These are phyloP conservation scores for Ranitomeya variabilis DNA, from an alignment of 2,113 vertebrate genomes.

Conservation along the genomic window DNA sequence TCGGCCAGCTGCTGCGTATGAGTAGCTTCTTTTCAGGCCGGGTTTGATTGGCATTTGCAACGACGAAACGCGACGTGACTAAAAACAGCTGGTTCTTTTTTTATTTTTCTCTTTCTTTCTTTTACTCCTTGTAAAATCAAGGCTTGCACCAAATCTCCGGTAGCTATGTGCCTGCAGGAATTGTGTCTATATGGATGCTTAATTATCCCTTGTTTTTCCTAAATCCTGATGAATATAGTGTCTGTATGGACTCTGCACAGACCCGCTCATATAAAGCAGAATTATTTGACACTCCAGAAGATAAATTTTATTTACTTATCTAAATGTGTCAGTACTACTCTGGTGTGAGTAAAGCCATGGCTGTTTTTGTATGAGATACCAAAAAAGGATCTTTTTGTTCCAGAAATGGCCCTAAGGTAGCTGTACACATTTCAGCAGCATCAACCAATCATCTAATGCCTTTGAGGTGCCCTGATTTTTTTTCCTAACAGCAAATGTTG, in stretches of 20 bases:
- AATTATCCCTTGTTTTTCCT: background rate
- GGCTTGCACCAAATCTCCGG: background rate
- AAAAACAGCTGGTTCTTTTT: conserved; percentile 8
- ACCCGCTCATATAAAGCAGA: background rate
- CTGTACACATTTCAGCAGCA: too few species aligned
- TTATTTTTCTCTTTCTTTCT: background rate
- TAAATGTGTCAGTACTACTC: background rate
- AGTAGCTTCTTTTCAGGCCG: conserved; percentile 34
- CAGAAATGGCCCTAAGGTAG: background rate
- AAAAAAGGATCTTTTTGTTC: background rate
- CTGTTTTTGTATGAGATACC: background rate
- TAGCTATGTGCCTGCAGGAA: background rate
- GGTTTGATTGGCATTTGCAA: conserved; percentile 27
- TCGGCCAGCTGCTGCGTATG: conserved; percentile 29
- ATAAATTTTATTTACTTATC: background rate
- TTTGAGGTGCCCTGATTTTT: too few species aligned
- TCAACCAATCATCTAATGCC: too few species aligned
- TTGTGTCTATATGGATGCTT: conserved; percentile 14
- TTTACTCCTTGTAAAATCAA: background rate
- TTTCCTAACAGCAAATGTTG: too few species aligned
- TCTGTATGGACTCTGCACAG: background rate
- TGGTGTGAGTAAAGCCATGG: background rate
- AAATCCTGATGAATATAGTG: background rate
- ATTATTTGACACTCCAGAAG: background rate
- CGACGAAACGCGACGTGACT: conserved; percentile 8